phyloP scores from a whole-genome alignment of 2,888 invertebrate genomes.

The Eilema caniola region DNA sequence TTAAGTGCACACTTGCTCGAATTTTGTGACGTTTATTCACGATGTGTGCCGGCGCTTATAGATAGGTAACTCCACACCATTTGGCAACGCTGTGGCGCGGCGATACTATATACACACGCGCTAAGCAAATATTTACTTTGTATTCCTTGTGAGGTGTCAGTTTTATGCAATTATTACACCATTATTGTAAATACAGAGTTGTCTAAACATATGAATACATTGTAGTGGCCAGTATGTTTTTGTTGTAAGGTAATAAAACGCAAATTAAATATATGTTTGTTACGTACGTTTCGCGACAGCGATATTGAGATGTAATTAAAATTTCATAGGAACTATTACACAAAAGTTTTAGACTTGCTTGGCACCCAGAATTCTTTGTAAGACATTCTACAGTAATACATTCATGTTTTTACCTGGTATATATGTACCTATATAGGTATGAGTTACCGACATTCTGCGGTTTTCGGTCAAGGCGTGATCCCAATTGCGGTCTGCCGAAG shows the following conservation, averaged over 20 bases:
- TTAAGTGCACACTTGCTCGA: too few species aligned
- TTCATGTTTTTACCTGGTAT: slow-evolving; percentile 34
- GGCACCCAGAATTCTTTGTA: neutral
- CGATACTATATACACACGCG: neutral
- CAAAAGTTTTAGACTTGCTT: neutral
- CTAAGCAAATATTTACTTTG: neutral
- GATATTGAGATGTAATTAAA: neutral
- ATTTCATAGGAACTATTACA: neutral
- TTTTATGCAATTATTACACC: neutral
- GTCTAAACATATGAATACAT: neutral
- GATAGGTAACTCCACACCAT: neutral
- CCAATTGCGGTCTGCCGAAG: slow-evolving; percentile 53
- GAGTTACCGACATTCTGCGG: slow-evolving; percentile 54
- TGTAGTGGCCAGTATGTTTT: neutral
- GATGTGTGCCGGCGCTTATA: too few species aligned
- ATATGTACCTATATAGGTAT: slow-evolving; percentile 25
- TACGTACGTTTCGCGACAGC: too few species aligned
- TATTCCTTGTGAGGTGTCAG: neutral
- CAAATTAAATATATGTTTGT: too few species aligned
- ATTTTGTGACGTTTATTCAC: too few species aligned
- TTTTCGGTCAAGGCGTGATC: slow-evolving; percentile 55
- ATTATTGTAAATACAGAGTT: neutral
- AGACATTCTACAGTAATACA: slow-evolving; percentile 27
- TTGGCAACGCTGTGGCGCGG: neutral
- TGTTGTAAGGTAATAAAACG: neutral